phyloP scores from a whole-genome alignment of 2,888 invertebrate genomes.

The Ptilodon capucinus region DNA sequence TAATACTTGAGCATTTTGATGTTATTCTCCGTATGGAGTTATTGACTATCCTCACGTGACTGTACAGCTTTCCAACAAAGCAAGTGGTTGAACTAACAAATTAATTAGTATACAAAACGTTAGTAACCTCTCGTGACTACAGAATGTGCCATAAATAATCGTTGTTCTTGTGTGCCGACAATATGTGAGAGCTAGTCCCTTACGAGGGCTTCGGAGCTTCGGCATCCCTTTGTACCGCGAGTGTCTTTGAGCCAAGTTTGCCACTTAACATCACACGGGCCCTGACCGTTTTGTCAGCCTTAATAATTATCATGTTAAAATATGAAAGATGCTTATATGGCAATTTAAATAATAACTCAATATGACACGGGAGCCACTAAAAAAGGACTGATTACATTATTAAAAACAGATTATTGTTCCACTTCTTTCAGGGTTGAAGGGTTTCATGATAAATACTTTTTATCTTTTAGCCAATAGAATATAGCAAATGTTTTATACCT shows the following conservation, averaged over 20 bases:
- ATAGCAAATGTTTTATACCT: slow-evolving; percentile 11
- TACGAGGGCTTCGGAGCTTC: slow-evolving; percentile 9
- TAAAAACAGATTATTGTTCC: slow-evolving; percentile 34
- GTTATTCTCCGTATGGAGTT: too few species aligned
- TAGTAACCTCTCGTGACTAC: not conserved
- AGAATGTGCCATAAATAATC: slow-evolving; percentile 14
- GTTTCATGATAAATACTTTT: slow-evolving; percentile 33
- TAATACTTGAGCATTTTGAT: too few species aligned
- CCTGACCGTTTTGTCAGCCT: slow-evolving; percentile 6
- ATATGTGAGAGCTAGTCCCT: slow-evolving; percentile 13
- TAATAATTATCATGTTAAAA: slow-evolving; percentile 23
- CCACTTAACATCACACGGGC: slow-evolving; percentile 16
- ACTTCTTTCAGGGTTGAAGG: slow-evolving; percentile 31
- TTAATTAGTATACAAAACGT: too few species aligned
- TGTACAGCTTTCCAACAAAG: too few species aligned
- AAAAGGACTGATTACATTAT: slow-evolving; percentile 17
- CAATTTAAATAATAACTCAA: slow-evolving; percentile 29
- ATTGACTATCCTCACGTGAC: too few species aligned
- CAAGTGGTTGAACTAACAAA: too few species aligned
- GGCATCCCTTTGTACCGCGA: slow-evolving; percentile 21
- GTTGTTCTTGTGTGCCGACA: slow-evolving; percentile 9
- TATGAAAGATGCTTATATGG: slow-evolving; percentile 26
- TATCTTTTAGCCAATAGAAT: slow-evolving; percentile 20
- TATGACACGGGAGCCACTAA: slow-evolving; percentile 17
- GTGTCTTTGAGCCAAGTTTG: slow-evolving; percentile 23